Base-by-base conservation (phyloP, 2,888 invertebrate species). In the Pinctada fucata region DNA sequence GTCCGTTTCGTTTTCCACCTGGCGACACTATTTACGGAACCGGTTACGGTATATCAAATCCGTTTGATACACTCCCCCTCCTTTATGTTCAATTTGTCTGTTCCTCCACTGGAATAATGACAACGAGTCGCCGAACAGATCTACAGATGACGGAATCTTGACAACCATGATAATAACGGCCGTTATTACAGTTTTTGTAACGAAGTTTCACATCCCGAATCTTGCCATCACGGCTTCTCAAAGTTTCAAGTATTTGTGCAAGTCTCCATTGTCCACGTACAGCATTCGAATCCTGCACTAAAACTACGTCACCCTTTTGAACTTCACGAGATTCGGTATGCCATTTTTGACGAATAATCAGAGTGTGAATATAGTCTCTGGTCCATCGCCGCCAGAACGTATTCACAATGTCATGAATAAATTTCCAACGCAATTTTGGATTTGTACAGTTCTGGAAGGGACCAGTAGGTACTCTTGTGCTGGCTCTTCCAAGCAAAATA, bases 261-360 rank as follows among this genome's bases (percentile, higher is more conserved):
- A 77, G 13, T 67, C 66, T 77, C 76, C 72, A 72, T 51, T 50
- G 77, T 72, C 77, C 67, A 47, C 77, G 48, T 4, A 77, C n/a
- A n/a, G 65, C 68, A 63, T 73, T 78, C 31, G 13, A 66, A 13
- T 78, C 78, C 47, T 74, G 74, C 2, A 74, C 66, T 10, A 78
- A 5, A 69, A 73, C 73, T 10, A 73, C 48, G 31, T 78, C 73
- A 3, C 63, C 48, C 31, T 58, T 65, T 51, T 69, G 50, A n/a
- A 73, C 45, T 52, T 78, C 72, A 13, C 73, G 8, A 10, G 48
- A 16, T 2, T 16, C 52, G 4, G 63, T 64, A 50, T 78, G 78
- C 73, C 78, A 78, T 51, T 78, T 73, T 51, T 78, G 78, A 3
- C 73, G 47, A 70, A 78, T 67, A 51, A 78, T 78, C 47, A 78